phyloP scores from a whole-genome alignment of 2,113 vertebrate genomes.

The Scomber colias region DNA sequence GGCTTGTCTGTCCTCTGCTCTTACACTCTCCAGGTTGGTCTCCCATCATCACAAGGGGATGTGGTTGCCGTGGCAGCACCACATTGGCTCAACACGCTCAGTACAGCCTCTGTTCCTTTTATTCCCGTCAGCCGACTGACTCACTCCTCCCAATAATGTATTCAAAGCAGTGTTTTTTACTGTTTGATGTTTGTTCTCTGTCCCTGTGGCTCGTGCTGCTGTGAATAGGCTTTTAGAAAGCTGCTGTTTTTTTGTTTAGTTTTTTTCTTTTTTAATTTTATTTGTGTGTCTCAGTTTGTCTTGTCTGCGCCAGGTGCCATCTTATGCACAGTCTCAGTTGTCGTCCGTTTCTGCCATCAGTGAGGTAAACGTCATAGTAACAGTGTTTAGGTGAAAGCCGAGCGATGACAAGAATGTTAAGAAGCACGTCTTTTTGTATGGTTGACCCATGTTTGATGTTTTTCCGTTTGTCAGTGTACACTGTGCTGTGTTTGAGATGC shows the following conservation, averaged over 20 bases:
- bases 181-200: constrained; percentile 69
- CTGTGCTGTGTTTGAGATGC: constrained; percentile 38
- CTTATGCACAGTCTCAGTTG: constrained; percentile 10
- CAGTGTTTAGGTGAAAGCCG: constrained; percentile 34
- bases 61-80: constrained; percentile 81
- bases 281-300: constrained; percentile 38
- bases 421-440: constrained; percentile 35
- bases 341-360: constrained; percentile 9
- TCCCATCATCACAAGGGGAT: constrained; percentile 56
- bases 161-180: constrained; percentile 63
- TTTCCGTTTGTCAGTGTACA: constrained; percentile 44
- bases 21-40: constrained; percentile 56
- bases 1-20: constrained; percentile 38
- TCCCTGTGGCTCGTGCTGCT: constrained; percentile 70
- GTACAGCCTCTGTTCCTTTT: constrained; percentile 61
- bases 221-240: constrained; percentile 70
- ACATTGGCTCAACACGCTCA: constrained; percentile 57
- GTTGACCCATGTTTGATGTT: constrained; percentile 37
- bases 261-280: neutral
- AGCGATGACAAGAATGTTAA: constrained; percentile 61
- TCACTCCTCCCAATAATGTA: constrained; percentile 59
- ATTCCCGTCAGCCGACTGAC: constrained; percentile 56
- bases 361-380: constrained; percentile 63
- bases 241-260: constrained; percentile 34
- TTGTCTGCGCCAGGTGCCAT: constrained; percentile 44